Evolutionary conservation across 2,113 vertebrate species (phyloP).

Genomic region (Myotis davidii): DNA sequence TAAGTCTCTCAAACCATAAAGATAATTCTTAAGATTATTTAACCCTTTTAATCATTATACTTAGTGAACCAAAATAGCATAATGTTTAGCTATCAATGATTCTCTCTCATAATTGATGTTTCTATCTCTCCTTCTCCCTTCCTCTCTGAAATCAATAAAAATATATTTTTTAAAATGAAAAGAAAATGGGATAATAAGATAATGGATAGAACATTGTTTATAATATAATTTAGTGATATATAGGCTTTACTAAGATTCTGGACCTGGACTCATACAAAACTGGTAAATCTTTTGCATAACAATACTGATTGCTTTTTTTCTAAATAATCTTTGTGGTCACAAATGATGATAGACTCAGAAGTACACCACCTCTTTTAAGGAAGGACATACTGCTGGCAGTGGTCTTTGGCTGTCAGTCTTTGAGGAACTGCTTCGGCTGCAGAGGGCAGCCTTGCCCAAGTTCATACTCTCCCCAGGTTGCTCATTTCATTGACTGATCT

Average conservation of each 20-base stretch:
- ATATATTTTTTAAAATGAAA: neutral
- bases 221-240: constrained; percentile 33
- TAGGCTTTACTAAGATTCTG: constrained; percentile 27
- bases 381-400: neutral
- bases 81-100: neutral
- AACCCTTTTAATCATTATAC: neutral
- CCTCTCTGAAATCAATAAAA: too few relatives aligned
- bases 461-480: neutral
- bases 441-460: neutral
- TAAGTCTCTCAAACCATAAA: constrained; percentile 7
- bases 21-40: neutral
- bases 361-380: neutral
- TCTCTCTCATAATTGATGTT: too few relatives aligned
- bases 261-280: neutral
- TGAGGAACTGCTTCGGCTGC: neutral
- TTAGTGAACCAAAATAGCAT: neutral
- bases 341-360: neutral
- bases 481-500: neutral
- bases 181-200: constrained; percentile 26
- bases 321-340: neutral
- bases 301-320: neutral
- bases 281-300: neutral
- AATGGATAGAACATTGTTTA: neutral
- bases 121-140: too few relatives aligned
- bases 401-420: neutral